Evolutionary conservation across 2,113 vertebrate species (phyloP), one percentile per base, ranked within the genome.

Genomic region (Aegypius monachus): DNA sequence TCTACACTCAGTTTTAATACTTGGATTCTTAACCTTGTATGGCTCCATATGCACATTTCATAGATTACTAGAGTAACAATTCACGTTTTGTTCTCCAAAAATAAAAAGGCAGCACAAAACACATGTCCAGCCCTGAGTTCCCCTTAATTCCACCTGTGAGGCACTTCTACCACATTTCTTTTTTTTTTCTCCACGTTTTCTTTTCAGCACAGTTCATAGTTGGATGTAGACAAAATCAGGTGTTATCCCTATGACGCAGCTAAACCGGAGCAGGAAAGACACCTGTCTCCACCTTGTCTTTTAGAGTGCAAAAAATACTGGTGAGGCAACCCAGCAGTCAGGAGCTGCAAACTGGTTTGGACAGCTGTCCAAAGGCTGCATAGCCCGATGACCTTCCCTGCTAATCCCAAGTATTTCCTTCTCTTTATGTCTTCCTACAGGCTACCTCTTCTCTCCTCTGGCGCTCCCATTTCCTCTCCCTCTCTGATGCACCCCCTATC

Each of bases 381-480:
- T 34, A 71, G 72, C 68, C 77, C 5, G 0, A 36, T 95, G 96
- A 96, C 92, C 92, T 94, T 95, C 45, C 52, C 40, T 10, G 13
- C 92, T 96, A 93, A 96, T 84, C 56, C 68, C 62, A 86, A 81
- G 72, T 84, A 84, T 95, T 96, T 97, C 94, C 96, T 94, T 95
- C 86, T 96, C 88, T 92, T 93, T 86, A 84, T 32, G 61, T 79
- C 92, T 91, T 97, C 86, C 86, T 74, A 67, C 17, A 1, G 50
- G 42, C 82, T 86, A 34, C 93, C 45, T 95, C 52, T 81, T 75
- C 88, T 89, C 83, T 94, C 47, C 75, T 71, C 88, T 81, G 88
- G 27, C 92, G 92, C 31, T 91, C 26, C 72, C 86, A 84, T 94
- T 97, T 97, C 95, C 96, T 96, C 73, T 92, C 67, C 6, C 45